Evolutionary conservation across 1,140 invertebrate genomes (phyloP), one percentile per base, ranked within the genome.

Genomic region (Globodera rostochiensis): DNA sequence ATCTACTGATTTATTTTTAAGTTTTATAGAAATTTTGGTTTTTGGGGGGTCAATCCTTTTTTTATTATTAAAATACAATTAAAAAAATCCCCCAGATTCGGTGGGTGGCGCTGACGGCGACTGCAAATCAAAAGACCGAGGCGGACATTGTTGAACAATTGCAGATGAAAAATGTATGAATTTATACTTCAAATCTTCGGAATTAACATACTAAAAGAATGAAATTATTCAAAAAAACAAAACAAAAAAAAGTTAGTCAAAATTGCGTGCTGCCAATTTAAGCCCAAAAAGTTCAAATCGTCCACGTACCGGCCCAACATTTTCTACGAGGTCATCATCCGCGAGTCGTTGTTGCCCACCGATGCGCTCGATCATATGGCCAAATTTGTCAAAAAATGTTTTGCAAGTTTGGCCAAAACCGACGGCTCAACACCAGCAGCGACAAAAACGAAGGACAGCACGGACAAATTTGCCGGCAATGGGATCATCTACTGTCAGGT

Each of bases 81-180:
- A 0, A 25, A 25, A 25, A 25, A 25, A 25, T 73, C 74, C 74
- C 36, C 6, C n/a, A 84, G 73, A 92, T 96, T 60, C 93, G 94
- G 36, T 95, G 93, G 92, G 92, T 98, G 45, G 96, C 96, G 0
- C 90, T 98, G n/a, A 99, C 97, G 36, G 97, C 97, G 6, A 99
- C 97, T 0, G 94, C 94, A 9, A 93, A 92, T 80, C 79, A 87
- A 1, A 89, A 91, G 86, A 93, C 93, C 45, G 91, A 91, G 15
- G 90, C 92, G 78, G 93, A 94, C 87, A 92, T 94, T 69, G 84
- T 92, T 11, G 87, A 90, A 19, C 91, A 92, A 69, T 87, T 94
- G 57, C 90, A 91, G 69, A 85, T 94, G 57, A 91, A 90, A 80
- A 84, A 82, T 15, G 80, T 82, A 36, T 36, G 36, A 45, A 19